phyloP scores from a whole-genome alignment of 2,113 vertebrate species.

The Notarius quadriscutis region DNA sequence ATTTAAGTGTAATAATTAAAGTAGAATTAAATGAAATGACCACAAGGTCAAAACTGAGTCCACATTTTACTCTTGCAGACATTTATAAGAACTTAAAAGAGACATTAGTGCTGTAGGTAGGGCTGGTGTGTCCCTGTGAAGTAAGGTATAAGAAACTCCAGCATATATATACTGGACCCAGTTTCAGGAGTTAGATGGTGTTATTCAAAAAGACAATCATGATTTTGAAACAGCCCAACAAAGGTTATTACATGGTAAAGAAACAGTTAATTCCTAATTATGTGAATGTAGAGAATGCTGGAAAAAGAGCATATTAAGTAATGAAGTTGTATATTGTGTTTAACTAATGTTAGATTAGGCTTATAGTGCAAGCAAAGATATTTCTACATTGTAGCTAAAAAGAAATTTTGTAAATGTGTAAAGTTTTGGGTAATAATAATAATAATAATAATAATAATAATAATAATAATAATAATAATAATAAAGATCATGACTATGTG shows the following conservation, averaged over 20 bases:
- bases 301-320: background rate
- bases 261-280: background rate
- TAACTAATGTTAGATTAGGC: background rate
- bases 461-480: background rate
- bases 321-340: background rate
- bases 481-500: background rate
- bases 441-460: background rate
- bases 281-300: background rate
- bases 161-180: too few species aligned
- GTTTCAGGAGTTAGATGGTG: too few species aligned
- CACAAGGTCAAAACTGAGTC: too few species aligned
- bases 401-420: background rate
- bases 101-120: too few species aligned
- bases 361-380: background rate
- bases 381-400: background rate
- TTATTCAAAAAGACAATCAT: too few species aligned
- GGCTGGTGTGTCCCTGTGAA: too few species aligned
- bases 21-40: too few species aligned
- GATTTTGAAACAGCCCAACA: too few species aligned
- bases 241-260: background rate
- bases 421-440: background rate
- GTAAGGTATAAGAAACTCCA: too few species aligned
- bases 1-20: too few species aligned
- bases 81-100: too few species aligned
- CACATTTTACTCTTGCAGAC: too few species aligned